Evolutionary conservation across 2,113 vertebrate species (phyloP).

Genomic region (Oxyruncus cristatus): DNA sequence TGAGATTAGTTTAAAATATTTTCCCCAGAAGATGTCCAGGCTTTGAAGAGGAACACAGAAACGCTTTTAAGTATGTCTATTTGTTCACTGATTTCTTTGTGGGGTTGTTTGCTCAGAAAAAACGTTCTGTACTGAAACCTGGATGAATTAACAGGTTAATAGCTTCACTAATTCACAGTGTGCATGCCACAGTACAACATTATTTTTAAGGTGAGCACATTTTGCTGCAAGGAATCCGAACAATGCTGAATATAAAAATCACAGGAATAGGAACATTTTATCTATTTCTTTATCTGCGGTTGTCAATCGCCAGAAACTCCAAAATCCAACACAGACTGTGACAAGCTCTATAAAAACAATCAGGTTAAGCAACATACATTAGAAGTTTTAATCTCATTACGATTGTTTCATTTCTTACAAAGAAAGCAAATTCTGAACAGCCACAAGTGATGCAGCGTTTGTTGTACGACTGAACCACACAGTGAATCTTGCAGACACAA

Average conservation of each 20-base stretch:
- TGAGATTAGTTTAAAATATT: conserved; percentile 12
- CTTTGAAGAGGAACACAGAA: not conserved
- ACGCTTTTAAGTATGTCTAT: not conserved
- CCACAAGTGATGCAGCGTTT: conserved; percentile 66
- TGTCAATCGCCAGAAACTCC: not conserved
- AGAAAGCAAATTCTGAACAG: conserved; percentile 46
- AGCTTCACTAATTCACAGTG: not conserved
- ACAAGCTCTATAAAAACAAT: not conserved
- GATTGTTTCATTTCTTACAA: not conserved
- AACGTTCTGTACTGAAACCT: not conserved
- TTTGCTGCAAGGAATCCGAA: not conserved
- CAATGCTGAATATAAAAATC: not conserved
- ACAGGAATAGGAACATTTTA: not conserved
- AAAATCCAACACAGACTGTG: not conserved
- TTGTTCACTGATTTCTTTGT: not conserved
- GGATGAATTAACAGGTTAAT: conserved; percentile 23
- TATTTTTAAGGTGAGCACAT: not conserved
- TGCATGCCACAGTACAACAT: not conserved
- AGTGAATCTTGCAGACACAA: not conserved
- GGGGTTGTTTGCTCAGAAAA: not conserved
- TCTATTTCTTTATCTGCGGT: not conserved
- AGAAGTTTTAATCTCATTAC: conserved; percentile 14
- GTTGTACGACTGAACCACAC: not conserved
- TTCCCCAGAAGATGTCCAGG: not conserved
- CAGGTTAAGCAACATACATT: not conserved